Evolutionary conservation across 2,888 invertebrate species (phyloP).

Genomic region (Drosophila nr. fundita): DNA sequence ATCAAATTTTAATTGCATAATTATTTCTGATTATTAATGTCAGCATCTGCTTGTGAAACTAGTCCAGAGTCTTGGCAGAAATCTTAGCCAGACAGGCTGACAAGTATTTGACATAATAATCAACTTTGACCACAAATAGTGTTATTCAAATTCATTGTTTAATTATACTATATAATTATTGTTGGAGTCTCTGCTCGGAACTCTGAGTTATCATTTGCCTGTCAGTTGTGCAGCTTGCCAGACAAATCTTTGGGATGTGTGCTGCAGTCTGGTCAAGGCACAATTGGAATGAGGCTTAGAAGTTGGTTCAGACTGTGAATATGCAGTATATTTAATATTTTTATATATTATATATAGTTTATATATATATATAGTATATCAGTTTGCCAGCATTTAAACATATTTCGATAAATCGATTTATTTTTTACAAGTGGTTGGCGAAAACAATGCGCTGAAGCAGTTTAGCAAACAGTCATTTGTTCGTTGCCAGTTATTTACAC

Average conservation of each 20-base stretch:
- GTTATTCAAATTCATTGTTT: not conserved
- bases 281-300: not conserved
- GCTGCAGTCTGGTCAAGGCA: not conserved
- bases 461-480: conserved; percentile 23
- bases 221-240: too few relatives aligned
- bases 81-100: not conserved
- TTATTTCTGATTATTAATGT: not conserved
- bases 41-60: not conserved
- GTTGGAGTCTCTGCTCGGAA: not conserved
- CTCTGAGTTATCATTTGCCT: not conserved
- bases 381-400: not conserved
- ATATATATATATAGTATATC: too few relatives aligned
- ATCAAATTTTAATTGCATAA: not conserved
- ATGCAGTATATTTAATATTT: too few relatives aligned
- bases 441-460: not conserved
- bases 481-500: conserved; percentile 30
- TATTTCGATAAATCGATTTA: not conserved
- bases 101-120: not conserved
- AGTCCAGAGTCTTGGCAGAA: too few relatives aligned
- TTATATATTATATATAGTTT: too few relatives aligned
- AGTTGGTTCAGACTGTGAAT: fast-evolving
- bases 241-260: too few relatives aligned
- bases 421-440: not conserved
- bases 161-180: not conserved
- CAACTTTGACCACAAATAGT: not conserved